phyloP scores from a whole-genome alignment of 2,113 vertebrate genomes.

The Solenodon paradoxus region DNA sequence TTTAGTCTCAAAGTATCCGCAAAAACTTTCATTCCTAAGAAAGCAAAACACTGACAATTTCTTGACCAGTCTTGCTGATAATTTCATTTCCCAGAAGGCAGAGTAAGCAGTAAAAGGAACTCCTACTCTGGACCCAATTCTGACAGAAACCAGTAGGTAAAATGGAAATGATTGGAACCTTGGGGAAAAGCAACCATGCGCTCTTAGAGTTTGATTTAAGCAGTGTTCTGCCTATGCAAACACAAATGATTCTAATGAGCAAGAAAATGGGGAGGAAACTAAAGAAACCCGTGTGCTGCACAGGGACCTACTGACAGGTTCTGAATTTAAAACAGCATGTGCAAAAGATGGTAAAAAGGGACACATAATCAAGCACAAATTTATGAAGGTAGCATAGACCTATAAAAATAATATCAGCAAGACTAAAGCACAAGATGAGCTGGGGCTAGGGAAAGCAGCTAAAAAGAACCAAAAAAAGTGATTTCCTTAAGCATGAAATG shows the following conservation, averaged over 20 bases:
- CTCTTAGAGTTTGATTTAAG: slow-evolving; percentile 65
- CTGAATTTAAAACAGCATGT: slow-evolving; percentile 65
- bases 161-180: slow-evolving; percentile 73
- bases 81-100: slow-evolving; percentile 70
- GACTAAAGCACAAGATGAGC: slow-evolving; percentile 16
- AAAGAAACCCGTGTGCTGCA: slow-evolving; percentile 44
- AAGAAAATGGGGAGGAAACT: slow-evolving; percentile 65
- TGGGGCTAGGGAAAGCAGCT: slow-evolving; percentile 12
- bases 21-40: slow-evolving; percentile 47
- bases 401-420: slow-evolving; percentile 16
- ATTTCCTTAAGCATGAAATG: neutral
- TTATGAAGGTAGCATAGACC: slow-evolving; percentile 8
- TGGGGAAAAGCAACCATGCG: slow-evolving; percentile 63
- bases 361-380: slow-evolving; percentile 5
- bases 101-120: slow-evolving; percentile 58
- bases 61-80: slow-evolving; percentile 62
- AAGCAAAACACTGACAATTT: slow-evolving; percentile 63
- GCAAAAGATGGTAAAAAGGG: slow-evolving; percentile 18
- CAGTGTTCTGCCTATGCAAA: slow-evolving; percentile 74
- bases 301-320: slow-evolving; percentile 49
- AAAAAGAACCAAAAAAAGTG: neutral
- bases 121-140: slow-evolving; percentile 59
- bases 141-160: slow-evolving; percentile 71
- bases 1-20: slow-evolving; percentile 36
- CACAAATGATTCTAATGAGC: slow-evolving; percentile 74